phyloP scores from a whole-genome alignment of 2,888 invertebrate genomes.

The Drosophila mettleri region DNA sequence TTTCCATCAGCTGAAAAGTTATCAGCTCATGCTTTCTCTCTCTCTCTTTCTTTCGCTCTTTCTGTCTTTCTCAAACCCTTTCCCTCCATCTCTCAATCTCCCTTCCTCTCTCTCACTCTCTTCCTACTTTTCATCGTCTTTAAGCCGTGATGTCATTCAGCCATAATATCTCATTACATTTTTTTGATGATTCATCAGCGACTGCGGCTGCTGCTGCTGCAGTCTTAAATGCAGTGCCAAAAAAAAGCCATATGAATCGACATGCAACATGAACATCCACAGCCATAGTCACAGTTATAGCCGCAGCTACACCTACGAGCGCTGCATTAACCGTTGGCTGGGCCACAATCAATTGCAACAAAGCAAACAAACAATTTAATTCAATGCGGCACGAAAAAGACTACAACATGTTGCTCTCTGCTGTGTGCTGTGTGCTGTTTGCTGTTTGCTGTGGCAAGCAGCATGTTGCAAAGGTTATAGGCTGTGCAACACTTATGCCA shows the following conservation, averaged over 20 bases:
- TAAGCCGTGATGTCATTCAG: conserved; percentile 68
- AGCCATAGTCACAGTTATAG: conserved; percentile 35
- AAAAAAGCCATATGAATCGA: conserved; percentile 30
- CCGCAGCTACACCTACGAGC: conserved; percentile 67
- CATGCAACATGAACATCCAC: conserved; percentile 50
- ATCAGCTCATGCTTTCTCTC: background rate
- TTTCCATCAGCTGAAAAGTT: background rate
- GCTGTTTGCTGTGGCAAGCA: conserved; percentile 40
- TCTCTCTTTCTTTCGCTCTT: background rate
- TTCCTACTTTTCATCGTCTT: conserved; percentile 8
- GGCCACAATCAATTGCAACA: conserved; percentile 81
- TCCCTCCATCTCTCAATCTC: no score
- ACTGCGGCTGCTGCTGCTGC: conserved; percentile 33
- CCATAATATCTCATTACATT: conserved; percentile 69
- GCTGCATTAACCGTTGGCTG: conserved; percentile 67
- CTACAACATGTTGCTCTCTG: conserved; percentile 64
- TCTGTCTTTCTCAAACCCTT: background rate
- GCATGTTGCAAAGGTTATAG: conserved; percentile 82
- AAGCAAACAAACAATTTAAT: conserved; percentile 84
- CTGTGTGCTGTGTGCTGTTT: conserved; percentile 50
- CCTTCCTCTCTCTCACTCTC: background rate
- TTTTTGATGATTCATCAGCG: conserved; percentile 73
- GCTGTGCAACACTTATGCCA: conserved; percentile 83
- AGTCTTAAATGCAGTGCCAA: conserved; percentile 38
- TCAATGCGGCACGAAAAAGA: conserved; percentile 80